Base-by-base conservation (phyloP, 1,140 invertebrate species). In the Zophobas morio region DNA sequence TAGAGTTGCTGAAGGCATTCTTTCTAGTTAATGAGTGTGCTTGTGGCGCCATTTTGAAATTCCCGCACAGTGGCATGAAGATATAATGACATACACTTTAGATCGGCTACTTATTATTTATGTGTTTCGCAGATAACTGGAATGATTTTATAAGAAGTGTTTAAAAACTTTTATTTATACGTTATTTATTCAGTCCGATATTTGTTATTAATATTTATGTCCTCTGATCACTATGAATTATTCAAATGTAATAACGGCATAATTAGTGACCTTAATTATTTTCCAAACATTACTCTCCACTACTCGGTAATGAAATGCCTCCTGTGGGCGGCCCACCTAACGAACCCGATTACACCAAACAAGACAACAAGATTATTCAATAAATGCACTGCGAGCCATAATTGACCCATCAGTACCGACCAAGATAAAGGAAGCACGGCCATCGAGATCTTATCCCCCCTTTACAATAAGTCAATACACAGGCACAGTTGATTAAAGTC, bases 201-300 rank as follows among this genome's bases (percentile, higher is more conserved):
- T 66, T 66, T 66, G 60, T 66, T 66, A 66, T 66, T 42, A 66
- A 66, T 66, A 66, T 66, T 66, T 66, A 66, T 66, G 60, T 42
- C 20, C 39, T 60, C 60, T 42, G 60, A 66, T 66, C 60, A 66
- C 3, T 66, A 66, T 66, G 60, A 66, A 66, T 66, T 1, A 66
- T 66, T 66, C 60, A 66, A 66, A 66, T 66, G 60, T 66, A 66
- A 42, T 66, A 66, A 66, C 60, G 60, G 60, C 60, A 66, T 66
- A 66, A 66, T 66, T 66, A 66, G 60, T 39, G 60, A 33, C 60
- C 60, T 66, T 66, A 66, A 66, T 66, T 66, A 66, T 66, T 66
- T 66, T 42, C 60, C 60, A 66, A 66, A 66, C 60, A 66, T 66
- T 66, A 66, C 60, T 34, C 54, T 42, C 60, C n/a, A 33, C 60